These are phyloP conservation scores for Cosmopolites sordidus DNA, from an alignment of 2,888 invertebrate species.

Conservation along the genomic window DNA sequence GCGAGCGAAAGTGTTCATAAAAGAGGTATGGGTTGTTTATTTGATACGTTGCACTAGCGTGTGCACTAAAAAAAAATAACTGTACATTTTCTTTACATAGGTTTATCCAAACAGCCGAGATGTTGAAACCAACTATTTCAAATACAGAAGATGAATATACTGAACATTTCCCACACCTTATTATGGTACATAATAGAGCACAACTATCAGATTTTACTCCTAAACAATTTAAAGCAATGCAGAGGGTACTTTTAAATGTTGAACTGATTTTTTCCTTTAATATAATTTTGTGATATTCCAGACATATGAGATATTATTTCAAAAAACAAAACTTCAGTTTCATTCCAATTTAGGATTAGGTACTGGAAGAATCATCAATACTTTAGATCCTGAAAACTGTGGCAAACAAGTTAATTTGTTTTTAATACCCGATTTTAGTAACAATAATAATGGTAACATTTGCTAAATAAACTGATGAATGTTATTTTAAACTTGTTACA, in stretches of 20 bases:
- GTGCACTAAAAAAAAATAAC: too few relatives aligned
- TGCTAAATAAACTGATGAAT: not conserved
- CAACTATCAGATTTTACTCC: conserved; percentile 69
- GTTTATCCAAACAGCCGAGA: conserved; percentile 78
- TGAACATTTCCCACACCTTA: conserved; percentile 77
- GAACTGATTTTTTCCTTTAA: not conserved
- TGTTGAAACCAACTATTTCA: conserved; percentile 76
- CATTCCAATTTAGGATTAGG: conserved; percentile 63
- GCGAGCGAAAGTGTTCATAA: too few relatives aligned
- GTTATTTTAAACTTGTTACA: not conserved
- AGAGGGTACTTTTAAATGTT: conserved; percentile 47
- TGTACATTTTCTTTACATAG: conserved; percentile 48
- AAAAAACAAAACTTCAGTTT: conserved; percentile 61
- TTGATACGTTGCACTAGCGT: too few relatives aligned
- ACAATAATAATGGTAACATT: conserved; percentile 9
- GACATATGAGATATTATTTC: conserved; percentile 53
- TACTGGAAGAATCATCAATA: conserved; percentile 49
- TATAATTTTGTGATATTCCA: conserved; percentile 18
- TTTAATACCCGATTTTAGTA: conserved; percentile 60
- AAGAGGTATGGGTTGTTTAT: too few relatives aligned
- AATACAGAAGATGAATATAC: conserved; percentile 61
- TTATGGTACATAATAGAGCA: conserved; percentile 80
- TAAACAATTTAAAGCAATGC: conserved; percentile 56
- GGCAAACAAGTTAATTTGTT: conserved; percentile 66
- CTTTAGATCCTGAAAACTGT: conserved; percentile 53